Conservation (phyloP, 2,113 vertebrate species). For the Myotis davidii region DNA sequence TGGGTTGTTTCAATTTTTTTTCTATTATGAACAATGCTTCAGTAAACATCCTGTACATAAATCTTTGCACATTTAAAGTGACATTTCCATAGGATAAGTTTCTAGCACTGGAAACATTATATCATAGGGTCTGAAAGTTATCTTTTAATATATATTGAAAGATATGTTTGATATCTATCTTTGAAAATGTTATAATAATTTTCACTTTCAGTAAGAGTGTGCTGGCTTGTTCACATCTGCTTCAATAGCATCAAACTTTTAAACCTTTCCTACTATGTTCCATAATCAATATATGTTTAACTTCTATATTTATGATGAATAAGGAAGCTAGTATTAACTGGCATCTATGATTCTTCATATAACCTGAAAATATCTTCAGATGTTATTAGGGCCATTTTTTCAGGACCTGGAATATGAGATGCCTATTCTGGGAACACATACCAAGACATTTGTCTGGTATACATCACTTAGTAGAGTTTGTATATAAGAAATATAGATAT, state of each 20-base stretch:
- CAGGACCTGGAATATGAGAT: not conserved
- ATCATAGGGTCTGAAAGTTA: not conserved
- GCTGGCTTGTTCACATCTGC: not conserved
- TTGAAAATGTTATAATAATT: conserved; percentile 9
- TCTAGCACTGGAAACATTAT: not conserved
- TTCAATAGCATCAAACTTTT: conserved; percentile 21
- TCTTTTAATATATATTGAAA: not conserved
- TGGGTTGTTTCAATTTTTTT: not conserved
- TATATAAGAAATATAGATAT: not conserved
- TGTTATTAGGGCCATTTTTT: not conserved
- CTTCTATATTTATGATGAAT: not conserved
- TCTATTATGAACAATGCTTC: not conserved
- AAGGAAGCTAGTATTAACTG: not conserved
- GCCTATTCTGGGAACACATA: not conserved
- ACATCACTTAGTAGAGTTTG: not conserved
- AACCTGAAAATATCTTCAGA: not conserved
- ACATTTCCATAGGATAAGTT: not conserved
- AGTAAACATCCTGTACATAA: not conserved
- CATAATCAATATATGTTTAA: not conserved
- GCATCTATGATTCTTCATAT: not conserved
- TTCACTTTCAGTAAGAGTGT: not conserved
- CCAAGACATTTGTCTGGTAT: not conserved
- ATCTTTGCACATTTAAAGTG: not conserved
- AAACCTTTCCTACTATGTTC: not conserved
- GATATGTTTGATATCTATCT: not conserved